A percentile compares a stretch with the other conserved stretches of the same genome.
These are phyloP conservation scores for Agrochola lychnidis DNA, from an alignment of 2,888 invertebrate species.

Conservation along the genomic window DNA sequence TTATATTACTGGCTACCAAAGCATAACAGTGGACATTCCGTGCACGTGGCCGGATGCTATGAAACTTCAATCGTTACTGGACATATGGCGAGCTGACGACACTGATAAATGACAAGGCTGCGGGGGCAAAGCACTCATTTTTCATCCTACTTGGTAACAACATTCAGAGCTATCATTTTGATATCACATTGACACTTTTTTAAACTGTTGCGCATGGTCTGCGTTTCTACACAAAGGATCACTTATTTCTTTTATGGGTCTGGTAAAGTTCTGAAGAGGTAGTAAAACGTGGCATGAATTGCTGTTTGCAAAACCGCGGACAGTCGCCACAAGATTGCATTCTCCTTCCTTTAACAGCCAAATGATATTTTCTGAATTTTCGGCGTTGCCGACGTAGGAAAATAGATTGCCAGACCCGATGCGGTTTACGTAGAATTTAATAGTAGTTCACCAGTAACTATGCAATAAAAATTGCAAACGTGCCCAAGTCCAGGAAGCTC, in stretches of 20 bases:
- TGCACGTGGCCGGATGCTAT: conserved; percentile 69
- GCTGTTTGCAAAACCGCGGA: conserved; percentile 10
- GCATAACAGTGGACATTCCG: conserved; percentile 40
- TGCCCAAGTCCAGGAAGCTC: conserved; percentile 31
- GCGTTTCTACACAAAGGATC: conserved; percentile 7
- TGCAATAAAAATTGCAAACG: conserved; percentile 33
- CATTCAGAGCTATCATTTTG: conserved; percentile 50
- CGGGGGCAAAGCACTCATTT: conserved; percentile 57
- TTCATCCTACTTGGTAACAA: conserved; percentile 51
- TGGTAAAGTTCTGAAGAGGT: conserved; percentile 6
- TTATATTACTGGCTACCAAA: conserved; percentile 42
- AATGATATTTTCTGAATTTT: conserved; percentile 11
- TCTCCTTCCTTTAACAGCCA: background rate
- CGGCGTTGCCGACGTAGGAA: background rate
- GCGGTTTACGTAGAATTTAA: background rate
- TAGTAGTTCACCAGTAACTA: conserved; percentile 18
- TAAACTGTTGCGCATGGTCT: conserved; percentile 4
- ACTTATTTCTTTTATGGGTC: conserved; percentile 30
- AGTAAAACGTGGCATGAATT: background rate
- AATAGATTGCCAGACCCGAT: background rate
- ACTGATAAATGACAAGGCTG: conserved; percentile 67
- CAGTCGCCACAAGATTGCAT: conserved; percentile 11
- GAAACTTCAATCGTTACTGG: conserved; percentile 64
- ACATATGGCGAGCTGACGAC: conserved; percentile 58
- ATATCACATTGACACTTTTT: conserved; percentile 22